These are phyloP conservation scores for Ambastaia sidthimunki DNA, from an alignment of 2,797 vertebrate species.

Conservation along the genomic window DNA sequence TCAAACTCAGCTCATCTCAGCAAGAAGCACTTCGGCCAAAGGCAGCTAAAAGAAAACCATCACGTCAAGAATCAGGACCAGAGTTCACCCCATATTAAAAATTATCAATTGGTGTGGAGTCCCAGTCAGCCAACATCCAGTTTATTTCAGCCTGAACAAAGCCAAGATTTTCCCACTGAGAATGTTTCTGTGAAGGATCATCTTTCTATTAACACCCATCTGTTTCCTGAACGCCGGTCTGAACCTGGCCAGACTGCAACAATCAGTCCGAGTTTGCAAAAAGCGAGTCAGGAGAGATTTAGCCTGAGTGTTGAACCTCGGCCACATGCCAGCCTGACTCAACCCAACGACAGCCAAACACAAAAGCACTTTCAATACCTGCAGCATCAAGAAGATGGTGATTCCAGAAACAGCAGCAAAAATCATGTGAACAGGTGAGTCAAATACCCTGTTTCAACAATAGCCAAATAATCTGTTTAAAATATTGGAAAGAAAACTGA, in stretches of 20 bases:
- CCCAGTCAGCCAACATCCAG: background rate
- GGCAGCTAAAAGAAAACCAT: constrained; percentile 20
- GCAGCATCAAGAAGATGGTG: background rate
- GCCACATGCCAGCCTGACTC: no score
- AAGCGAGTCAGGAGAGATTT: constrained; percentile 31
- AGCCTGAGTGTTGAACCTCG: constrained; percentile 31
- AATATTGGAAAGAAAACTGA: background rate
- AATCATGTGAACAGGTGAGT: constrained; percentile 10
- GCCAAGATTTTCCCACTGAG: constrained; percentile 11
- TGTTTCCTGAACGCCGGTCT: constrained; percentile 23
- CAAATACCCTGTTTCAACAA: background rate
- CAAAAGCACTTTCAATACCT: background rate
- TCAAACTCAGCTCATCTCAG: constrained; percentile 28
- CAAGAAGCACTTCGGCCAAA: constrained; percentile 24
- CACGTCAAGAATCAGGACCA: constrained; percentile 15
- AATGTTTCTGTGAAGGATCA: constrained; percentile 20
- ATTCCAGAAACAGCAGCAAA: constrained; percentile 13
- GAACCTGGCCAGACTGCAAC: constrained; percentile 9
- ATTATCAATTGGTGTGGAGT: constrained; percentile 26
- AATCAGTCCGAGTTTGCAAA: constrained; percentile 13
- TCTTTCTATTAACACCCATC: constrained; percentile 22
- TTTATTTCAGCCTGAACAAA: background rate
- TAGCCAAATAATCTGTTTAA: background rate
- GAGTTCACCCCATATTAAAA: constrained; percentile 11
- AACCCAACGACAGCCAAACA: background rate